Percentiles rank a stretch among this genome's conserved stretches.
Conservation (phyloP, 2,888 invertebrate genomes). For the Nomada ferruginata region DNA sequence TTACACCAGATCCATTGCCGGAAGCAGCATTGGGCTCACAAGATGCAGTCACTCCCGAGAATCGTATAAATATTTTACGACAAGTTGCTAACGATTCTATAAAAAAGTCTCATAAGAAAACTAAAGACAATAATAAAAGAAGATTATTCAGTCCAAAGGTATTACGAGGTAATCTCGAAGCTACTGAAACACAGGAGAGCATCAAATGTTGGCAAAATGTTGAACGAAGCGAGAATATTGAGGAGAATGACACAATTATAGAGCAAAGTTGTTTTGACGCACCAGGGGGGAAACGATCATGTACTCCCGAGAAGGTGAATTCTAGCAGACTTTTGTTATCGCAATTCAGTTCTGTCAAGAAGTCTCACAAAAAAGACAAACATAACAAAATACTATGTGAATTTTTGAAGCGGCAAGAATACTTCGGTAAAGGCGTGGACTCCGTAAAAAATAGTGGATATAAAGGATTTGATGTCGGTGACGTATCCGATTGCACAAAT, state of each 20-base stretch:
- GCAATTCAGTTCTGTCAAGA: constrained; percentile 78
- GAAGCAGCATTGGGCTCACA: constrained; percentile 7
- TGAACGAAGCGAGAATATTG: constrained; percentile 8
- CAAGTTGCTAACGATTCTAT: constrained; percentile 76
- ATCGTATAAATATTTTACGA: constrained; percentile 72
- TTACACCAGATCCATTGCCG: constrained; percentile 44
- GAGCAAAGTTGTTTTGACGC: constrained; percentile 4
- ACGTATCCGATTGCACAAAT: not conserved
- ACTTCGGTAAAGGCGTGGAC: constrained; percentile 47
- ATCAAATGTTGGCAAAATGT: not conserved
- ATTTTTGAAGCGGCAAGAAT: constrained; percentile 69
- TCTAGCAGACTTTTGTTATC: constrained; percentile 78
- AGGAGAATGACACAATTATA: not conserved
- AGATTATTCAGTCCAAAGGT: constrained; percentile 68
- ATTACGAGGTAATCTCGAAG: constrained; percentile 39
- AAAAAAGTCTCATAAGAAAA: constrained; percentile 79
- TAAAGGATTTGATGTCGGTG: not conserved
- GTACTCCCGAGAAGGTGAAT: constrained; percentile 78
- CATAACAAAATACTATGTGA: constrained; percentile 72
- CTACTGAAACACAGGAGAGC: not conserved
- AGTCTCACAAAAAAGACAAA: constrained; percentile 79
- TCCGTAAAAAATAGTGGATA: not conserved
- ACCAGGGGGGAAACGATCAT: constrained; percentile 65
- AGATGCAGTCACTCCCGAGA: constrained; percentile 75
- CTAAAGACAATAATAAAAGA: constrained; percentile 76